These are phyloP conservation scores for Gadopsis bispinosus DNA, from an alignment of 2,797 vertebrate species.

Conservation along the genomic window DNA sequence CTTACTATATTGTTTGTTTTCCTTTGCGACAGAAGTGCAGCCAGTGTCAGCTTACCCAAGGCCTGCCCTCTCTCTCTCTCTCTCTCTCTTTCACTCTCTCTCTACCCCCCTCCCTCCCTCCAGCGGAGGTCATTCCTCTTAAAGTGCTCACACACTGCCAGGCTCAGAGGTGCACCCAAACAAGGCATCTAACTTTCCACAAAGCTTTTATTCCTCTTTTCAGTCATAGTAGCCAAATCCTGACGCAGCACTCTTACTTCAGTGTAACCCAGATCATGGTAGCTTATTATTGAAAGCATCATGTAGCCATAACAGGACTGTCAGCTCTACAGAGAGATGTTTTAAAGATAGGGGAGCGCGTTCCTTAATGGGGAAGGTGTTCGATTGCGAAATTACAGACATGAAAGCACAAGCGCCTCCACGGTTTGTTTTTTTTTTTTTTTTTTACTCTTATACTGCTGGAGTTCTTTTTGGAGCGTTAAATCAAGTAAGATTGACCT, in stretches of 20 bases:
- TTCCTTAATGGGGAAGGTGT: constrained; percentile 26
- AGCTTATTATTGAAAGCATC: constrained; percentile 49
- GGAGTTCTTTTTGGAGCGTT: not conserved
- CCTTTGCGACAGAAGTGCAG: constrained; percentile 52
- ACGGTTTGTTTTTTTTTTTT: too few species aligned
- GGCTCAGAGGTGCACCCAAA: constrained; percentile 74
- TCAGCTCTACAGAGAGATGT: constrained; percentile 5
- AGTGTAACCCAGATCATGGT: constrained; percentile 20
- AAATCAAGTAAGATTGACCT: not conserved
- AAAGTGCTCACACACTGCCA: constrained; percentile 52
- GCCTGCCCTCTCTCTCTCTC: constrained; percentile 26
- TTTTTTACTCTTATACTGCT: not conserved
- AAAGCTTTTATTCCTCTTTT: constrained; percentile 31
- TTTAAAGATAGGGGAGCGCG: constrained; percentile 4
- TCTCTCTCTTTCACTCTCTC: too few species aligned
- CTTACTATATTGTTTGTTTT: constrained; percentile 67
- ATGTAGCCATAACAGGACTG: constrained; percentile 56
- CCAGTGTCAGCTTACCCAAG: constrained; percentile 54
- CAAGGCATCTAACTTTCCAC: constrained; percentile 59
- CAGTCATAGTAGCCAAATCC: constrained; percentile 31
- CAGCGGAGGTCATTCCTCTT: constrained; percentile 62
- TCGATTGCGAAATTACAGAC: constrained; percentile 13
- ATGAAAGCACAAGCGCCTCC: constrained; percentile 1
- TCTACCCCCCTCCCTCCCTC: not conserved
- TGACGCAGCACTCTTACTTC: constrained; percentile 30